A percentile compares a stretch with the other conserved stretches of the same genome.
Conservation (phyloP, 1,140 invertebrate genomes). For the Ridgeia piscesae region DNA sequence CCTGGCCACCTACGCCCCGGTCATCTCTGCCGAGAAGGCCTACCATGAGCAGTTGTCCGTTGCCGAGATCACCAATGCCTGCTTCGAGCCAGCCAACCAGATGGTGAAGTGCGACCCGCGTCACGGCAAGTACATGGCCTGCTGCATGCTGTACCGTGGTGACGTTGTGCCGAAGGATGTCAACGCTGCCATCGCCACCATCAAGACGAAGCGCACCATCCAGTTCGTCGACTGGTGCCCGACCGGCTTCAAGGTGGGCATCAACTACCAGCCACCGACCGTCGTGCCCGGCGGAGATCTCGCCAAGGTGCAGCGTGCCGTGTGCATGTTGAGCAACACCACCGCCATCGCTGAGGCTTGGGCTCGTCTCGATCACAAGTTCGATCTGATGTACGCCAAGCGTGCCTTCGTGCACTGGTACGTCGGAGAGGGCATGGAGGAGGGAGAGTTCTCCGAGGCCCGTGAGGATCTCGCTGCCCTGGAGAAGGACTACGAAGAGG, state of each 20-base stretch:
- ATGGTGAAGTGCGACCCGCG: neutral
- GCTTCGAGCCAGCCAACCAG: neutral
- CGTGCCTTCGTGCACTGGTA: neutral
- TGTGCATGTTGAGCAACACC: neutral
- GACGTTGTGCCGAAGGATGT: neutral
- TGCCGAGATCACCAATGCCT: neutral
- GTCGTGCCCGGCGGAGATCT: neutral
- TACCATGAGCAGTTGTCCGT: neutral
- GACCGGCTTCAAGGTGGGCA: constrained; percentile 2
- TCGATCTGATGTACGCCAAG: neutral
- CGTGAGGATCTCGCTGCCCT: neutral
- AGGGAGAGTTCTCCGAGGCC: constrained; percentile 2
- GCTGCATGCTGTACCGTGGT: constrained; percentile 3
- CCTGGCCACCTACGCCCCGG: neutral
- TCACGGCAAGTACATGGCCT: constrained; percentile 3
- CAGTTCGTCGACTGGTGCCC: neutral
- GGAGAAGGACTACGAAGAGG: neutral
- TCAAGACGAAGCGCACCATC: constrained; percentile 3
- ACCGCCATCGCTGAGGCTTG: neutral
- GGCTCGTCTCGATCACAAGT: neutral
- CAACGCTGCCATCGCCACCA: neutral
- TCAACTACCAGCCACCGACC: constrained; percentile 3
- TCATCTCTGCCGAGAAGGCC: neutral
- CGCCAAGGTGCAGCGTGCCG: neutral
- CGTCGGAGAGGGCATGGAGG: neutral